These are phyloP conservation scores for Callithrix jacchus DNA, from an alignment of 2,113 vertebrate genomes.

Conservation along the genomic window DNA sequence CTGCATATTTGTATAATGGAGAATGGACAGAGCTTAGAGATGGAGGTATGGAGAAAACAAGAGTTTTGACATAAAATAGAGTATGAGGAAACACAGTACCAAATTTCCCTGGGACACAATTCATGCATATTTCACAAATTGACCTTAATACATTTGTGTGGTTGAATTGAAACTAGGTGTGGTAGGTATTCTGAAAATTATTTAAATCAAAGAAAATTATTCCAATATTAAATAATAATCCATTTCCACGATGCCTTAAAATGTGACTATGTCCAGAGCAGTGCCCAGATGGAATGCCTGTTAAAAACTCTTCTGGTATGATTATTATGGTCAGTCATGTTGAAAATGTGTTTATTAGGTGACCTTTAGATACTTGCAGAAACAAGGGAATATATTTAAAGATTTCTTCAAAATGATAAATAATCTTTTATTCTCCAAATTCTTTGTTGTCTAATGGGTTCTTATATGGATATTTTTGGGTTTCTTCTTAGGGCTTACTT, in stretches of 20 bases:
- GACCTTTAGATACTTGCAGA: neutral
- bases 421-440: neutral
- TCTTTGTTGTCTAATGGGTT: neutral
- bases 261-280: neutral
- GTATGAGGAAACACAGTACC: neutral
- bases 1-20: neutral
- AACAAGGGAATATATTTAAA: neutral
- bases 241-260: neutral
- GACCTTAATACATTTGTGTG: neutral
- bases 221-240: neutral
- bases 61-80: neutral
- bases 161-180: neutral
- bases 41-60: neutral
- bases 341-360: constrained; percentile 1
- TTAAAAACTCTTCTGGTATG: neutral
- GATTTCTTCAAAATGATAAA: neutral
- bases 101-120: neutral
- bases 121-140: neutral
- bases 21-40: neutral
- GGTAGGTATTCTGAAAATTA: neutral
- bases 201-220: neutral
- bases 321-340: neutral
- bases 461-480: neutral
- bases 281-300: neutral
- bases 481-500: neutral